Evolutionary conservation across 2,888 invertebrate species (phyloP).

Genomic region (Muscina levida): DNA sequence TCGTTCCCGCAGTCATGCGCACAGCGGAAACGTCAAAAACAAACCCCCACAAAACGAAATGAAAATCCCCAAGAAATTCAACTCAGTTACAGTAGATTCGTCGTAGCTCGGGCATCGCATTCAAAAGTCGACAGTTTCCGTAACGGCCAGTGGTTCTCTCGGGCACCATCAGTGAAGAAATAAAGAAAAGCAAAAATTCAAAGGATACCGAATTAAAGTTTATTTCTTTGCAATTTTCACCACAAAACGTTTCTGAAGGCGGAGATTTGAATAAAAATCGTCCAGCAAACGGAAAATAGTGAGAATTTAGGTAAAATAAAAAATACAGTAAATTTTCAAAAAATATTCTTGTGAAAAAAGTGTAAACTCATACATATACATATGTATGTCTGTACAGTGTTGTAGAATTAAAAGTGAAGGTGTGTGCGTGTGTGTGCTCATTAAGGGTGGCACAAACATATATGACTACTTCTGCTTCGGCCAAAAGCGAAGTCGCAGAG

Average conservation of each 20-base stretch:
- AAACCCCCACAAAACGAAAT: neutral
- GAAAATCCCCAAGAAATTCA: neutral
- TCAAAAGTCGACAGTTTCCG: slow-evolving; percentile 20
- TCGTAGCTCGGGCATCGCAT: slow-evolving; percentile 22
- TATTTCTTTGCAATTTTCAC: neutral
- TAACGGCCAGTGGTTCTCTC: slow-evolving; percentile 18
- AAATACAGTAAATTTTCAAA: too few species aligned
- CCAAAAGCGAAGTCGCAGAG: neutral
- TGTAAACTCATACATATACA: neutral
- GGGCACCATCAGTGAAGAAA: slow-evolving; percentile 1
- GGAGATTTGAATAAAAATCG: neutral
- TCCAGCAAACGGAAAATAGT: slow-evolving; percentile 5
- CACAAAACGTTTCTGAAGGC: too few species aligned
- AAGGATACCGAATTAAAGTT: neutral
- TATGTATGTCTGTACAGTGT: neutral
- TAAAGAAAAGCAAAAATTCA: neutral
- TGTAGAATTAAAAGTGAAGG: too few species aligned
- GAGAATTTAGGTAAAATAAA: slow-evolving; percentile 26
- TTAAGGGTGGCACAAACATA: slow-evolving; percentile 6
- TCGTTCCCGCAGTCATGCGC: slow-evolving; percentile 39
- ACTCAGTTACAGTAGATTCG: slow-evolving; percentile 37
- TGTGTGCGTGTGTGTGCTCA: neutral
- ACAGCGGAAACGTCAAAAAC: slow-evolving; percentile 13
- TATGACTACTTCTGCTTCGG: neutral
- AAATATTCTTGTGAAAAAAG: neutral